phyloP scores from a whole-genome alignment of 2,888 invertebrate species.

The Trachelus troglodyta region DNA sequence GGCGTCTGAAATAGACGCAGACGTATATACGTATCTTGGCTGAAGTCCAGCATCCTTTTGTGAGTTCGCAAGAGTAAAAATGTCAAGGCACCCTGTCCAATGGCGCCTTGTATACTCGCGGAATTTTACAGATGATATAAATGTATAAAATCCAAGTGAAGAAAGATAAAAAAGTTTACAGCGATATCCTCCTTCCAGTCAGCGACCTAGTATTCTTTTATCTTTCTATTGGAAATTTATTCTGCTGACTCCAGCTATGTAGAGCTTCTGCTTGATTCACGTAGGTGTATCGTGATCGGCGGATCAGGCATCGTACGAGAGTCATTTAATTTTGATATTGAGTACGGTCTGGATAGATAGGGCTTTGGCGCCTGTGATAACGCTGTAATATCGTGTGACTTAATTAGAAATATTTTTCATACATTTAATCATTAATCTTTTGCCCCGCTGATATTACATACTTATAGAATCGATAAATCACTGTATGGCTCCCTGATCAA shows the following conservation, averaged over 20 bases:
- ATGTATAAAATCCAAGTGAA: neutral
- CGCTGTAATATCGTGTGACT: neutral
- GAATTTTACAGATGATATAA: neutral
- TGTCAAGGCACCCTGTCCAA: neutral
- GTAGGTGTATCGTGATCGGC: neutral
- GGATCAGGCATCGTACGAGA: neutral
- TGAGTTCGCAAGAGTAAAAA: neutral
- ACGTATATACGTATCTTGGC: conserved; percentile 1
- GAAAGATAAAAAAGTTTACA: neutral
- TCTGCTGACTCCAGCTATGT: neutral
- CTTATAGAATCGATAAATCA: neutral
- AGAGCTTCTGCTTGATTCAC: neutral
- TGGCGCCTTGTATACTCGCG: neutral
- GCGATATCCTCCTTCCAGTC: neutral
- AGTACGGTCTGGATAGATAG: neutral
- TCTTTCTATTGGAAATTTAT: neutral
- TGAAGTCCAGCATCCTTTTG: neutral
- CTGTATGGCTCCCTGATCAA: neutral
- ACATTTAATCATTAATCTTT: neutral
- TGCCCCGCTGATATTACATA: neutral
- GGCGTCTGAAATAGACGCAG: conserved; percentile 1
- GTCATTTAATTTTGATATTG: neutral
- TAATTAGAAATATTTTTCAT: neutral
- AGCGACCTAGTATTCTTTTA: neutral
- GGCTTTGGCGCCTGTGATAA: neutral